phyloP scores from a whole-genome alignment of 2,888 invertebrate species.

The Parnassius orleans region DNA sequence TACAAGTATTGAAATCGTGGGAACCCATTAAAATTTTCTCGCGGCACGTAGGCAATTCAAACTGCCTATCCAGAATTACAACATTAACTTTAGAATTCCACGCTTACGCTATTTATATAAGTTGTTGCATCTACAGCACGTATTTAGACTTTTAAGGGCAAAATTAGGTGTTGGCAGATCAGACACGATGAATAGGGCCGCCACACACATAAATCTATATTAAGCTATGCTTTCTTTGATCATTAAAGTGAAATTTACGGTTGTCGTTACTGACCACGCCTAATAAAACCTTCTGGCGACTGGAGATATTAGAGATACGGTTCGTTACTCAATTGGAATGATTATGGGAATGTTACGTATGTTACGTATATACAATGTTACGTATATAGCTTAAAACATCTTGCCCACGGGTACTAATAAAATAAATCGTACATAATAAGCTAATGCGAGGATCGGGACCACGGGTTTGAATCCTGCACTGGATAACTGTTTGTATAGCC shows the following conservation, averaged over 20 bases:
- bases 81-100: slow-evolving; percentile 4
- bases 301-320: slow-evolving; percentile 13
- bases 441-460: too few relatives aligned
- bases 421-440: slow-evolving; percentile 1
- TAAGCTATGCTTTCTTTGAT: slow-evolving; percentile 32
- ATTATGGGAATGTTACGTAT: slow-evolving; percentile 10
- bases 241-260: slow-evolving; percentile 47
- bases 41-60: neutral
- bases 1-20: neutral
- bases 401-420: slow-evolving; percentile 10
- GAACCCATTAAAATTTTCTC: neutral
- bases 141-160: slow-evolving; percentile 22
- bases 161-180: slow-evolving; percentile 19
- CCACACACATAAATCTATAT: slow-evolving; percentile 38
- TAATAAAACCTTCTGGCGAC: slow-evolving; percentile 27
- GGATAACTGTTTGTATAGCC: too few relatives aligned
- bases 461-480: too few relatives aligned
- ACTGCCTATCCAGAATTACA: slow-evolving; percentile 1
- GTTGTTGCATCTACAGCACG: slow-evolving; percentile 12
- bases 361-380: too few relatives aligned
- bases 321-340: slow-evolving; percentile 11
- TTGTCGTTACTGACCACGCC: slow-evolving; percentile 46
- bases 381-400: slow-evolving; percentile 7
- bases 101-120: slow-evolving; percentile 11
- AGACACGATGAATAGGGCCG: slow-evolving; percentile 9